phyloP scores from a whole-genome alignment of 2,888 invertebrate genomes.

The Aphodius granarius region DNA sequence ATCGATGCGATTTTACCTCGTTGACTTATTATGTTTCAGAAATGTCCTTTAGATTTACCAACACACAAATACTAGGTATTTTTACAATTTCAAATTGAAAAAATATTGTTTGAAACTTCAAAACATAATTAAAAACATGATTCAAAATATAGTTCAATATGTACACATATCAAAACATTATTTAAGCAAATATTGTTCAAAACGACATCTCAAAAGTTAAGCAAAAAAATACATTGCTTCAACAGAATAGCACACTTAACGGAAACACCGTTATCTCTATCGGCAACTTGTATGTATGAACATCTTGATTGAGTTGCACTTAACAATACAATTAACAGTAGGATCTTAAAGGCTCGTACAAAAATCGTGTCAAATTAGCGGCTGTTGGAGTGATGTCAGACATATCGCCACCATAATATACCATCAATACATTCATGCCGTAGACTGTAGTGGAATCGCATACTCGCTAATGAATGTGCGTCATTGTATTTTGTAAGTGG shows the following conservation, averaged over 20 bases:
- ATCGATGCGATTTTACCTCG: neutral
- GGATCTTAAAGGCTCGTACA: neutral
- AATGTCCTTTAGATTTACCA: neutral
- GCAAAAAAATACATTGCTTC: no score
- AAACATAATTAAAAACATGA: no score
- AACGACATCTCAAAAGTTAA: no score
- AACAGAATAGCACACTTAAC: no score
- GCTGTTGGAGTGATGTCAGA: neutral
- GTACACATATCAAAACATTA: no score
- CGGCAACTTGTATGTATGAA: neutral
- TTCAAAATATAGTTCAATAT: no score
- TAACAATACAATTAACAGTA: neutral
- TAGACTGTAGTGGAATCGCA: neutral
- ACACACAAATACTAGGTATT: neutral
- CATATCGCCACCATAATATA: neutral
- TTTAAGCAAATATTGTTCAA: no score
- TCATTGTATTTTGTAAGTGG: slow-evolving; percentile 1
- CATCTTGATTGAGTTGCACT: neutral
- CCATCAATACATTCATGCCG: neutral
- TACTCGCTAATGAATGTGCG: slow-evolving; percentile 2
- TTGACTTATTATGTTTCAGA: neutral
- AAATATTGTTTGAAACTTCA: no score
- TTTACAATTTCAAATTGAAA: no score
- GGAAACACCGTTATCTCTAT: neutral
- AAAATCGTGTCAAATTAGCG: neutral